Conservation (phyloP, 2,888 invertebrate species). For the Leptinotarsa haldemani region DNA sequence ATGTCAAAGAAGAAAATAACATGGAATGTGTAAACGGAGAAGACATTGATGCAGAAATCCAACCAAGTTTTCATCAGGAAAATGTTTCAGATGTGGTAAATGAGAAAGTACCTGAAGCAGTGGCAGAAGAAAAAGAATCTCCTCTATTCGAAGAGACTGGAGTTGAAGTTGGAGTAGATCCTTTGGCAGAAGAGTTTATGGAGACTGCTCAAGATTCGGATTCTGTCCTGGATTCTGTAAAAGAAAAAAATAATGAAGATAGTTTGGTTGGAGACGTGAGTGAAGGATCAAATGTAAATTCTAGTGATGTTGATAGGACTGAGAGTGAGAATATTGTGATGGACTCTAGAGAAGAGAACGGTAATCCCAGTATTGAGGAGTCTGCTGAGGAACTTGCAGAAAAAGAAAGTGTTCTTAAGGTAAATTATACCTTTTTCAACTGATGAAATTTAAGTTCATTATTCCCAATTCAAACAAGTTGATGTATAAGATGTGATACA, state of each 20-base stretch:
- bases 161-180: background rate
- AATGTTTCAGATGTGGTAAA: background rate
- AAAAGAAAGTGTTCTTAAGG: slow-evolving; percentile 78
- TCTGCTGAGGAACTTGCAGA: slow-evolving; percentile 56
- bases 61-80: slow-evolving; percentile 11
- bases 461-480: too few relatives aligned
- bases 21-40: background rate
- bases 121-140: slow-evolving; percentile 5
- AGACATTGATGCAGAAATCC: background rate
- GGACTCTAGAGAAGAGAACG: slow-evolving; percentile 33
- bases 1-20: slow-evolving; percentile 6
- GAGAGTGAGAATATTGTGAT: slow-evolving; percentile 35
- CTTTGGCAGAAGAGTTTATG: background rate
- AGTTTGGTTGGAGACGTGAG: slow-evolving; percentile 21
- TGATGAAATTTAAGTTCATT: background rate
- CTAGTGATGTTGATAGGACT: slow-evolving; percentile 33
- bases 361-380: slow-evolving; percentile 41
- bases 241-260: slow-evolving; percentile 1
- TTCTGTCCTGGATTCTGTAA: background rate
- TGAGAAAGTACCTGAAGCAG: slow-evolving; percentile 13
- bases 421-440: slow-evolving; percentile 23
- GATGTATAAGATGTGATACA: too few relatives aligned
- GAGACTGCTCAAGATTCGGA: slow-evolving; percentile 1
- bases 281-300: slow-evolving; percentile 12
- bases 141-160: background rate